Evolutionary conservation across 2,797 vertebrate species (phyloP).

Genomic region (Capromys pilorides): DNA sequence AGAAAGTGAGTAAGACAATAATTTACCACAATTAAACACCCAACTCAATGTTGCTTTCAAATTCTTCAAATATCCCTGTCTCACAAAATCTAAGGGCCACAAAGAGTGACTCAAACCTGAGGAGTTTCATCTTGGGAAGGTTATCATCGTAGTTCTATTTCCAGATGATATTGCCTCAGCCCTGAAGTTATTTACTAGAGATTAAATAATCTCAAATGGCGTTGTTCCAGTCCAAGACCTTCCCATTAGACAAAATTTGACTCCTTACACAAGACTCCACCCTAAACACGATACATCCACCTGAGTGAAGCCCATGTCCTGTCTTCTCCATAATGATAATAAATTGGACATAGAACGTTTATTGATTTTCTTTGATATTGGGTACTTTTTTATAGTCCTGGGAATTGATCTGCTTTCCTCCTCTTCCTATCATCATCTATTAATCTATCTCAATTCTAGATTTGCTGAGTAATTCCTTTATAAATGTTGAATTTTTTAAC

Average conservation of each 20-base stretch:
- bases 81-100: background rate
- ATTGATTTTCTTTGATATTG: slow-evolving; percentile 10
- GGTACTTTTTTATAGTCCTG: background rate
- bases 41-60: background rate
- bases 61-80: background rate
- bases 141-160: background rate
- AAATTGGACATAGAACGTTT: background rate
- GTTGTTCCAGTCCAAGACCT: background rate
- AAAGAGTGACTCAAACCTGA: background rate
- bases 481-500: too few relatives aligned
- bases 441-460: too few relatives aligned
- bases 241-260: background rate
- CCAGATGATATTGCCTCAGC: background rate
- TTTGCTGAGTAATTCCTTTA: too few relatives aligned
- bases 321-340: background rate
- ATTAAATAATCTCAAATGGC: background rate
- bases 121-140: background rate
- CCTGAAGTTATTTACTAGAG: background rate
- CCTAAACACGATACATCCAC: background rate
- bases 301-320: background rate
- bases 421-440: too few relatives aligned
- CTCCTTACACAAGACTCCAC: background rate
- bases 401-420: background rate
- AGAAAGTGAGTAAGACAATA: background rate
- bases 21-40: background rate